phyloP scores from a whole-genome alignment of 2,888 invertebrate species.

The Sthenelais limicola region DNA sequence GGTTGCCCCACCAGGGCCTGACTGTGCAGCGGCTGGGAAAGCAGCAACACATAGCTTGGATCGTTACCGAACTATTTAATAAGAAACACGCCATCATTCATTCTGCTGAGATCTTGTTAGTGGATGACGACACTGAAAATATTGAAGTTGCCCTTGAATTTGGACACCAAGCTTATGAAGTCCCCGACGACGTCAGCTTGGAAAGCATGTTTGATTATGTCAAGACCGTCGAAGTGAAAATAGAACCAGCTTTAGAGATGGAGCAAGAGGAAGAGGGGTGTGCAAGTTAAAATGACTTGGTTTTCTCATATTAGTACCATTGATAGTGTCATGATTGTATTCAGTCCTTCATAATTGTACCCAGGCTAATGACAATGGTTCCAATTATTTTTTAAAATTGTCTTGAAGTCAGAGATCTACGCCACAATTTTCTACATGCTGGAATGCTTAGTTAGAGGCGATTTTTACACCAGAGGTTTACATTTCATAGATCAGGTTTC shows the following conservation, averaged over 20 bases:
- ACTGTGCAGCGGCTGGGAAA: constrained; percentile 54
- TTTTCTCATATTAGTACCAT: no score
- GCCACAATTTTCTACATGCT: no score
- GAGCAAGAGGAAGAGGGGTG: no score
- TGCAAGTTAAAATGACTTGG: no score
- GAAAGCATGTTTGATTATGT: constrained; percentile 41
- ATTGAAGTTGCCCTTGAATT: constrained; percentile 61
- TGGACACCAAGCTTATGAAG: constrained; percentile 60
- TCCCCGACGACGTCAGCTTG: constrained; percentile 54
- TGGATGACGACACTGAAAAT: constrained; percentile 65
- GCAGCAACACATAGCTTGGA: constrained; percentile 62
- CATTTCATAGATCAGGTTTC: no score
- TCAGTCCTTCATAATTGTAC: no score
- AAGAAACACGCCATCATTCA: constrained; percentile 57
- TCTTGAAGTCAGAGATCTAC: no score
- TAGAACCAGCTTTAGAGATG: neutral
- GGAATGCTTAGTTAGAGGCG: no score
- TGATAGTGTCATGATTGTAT: no score
- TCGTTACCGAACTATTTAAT: constrained; percentile 61
- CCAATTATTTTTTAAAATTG: no score
- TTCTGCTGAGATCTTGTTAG: constrained; percentile 59
- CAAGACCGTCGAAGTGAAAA: constrained; percentile 19
- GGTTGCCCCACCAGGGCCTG: constrained; percentile 50
- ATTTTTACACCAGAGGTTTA: no score
- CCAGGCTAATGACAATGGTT: no score